Evolutionary conservation across 2,888 invertebrate species (phyloP), one percentile per base, ranked within the genome.

Genomic region (Epinotia bilunana): DNA sequence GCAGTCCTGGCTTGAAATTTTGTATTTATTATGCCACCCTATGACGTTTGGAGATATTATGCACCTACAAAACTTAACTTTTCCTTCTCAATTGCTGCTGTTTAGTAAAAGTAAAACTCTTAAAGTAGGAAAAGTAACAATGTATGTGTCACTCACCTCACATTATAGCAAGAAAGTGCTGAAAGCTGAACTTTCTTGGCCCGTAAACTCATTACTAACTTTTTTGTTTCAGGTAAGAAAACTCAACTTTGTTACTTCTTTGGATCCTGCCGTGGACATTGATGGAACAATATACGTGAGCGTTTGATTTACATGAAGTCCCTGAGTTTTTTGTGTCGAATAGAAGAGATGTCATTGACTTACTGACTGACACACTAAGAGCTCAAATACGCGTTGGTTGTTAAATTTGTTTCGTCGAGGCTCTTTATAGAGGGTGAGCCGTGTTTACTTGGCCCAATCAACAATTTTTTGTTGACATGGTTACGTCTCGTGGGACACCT

Each of bases 171-270:
- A 46, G 61, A 61, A 67, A 71, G 49, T 60, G 70, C 61, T 67
- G 72, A 71, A 71, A 75, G 71, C 60, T 39, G 18, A 74, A 72
- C 57, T 60, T 61, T 61, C 69, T 64, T 33, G 57, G 46, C 49
- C 33, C 72, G 55, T 67, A 73, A 65, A 76, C 69, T 77, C 64
- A 76, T 76, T 72, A 67, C 65, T 62, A 76, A 73, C 62, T 69
- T 78, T 72, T 68, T 78, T 75, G 77, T 78, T 77, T 65, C 78
- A 78, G 73, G 73, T 77, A 77, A 39, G 9, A 39, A 60, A 73
- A 75, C 74, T 65, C 55, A 53, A 67, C 57, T 64, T 70, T 57
- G 61, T 2, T 58, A 73, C 39, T 69, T 70, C 65, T 58, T 58
- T 46, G 39, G 55, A 69, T 67, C 62, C 65, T 33, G 69, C 63